A percentile compares a stretch with the other conserved stretches of the same genome.
These are phyloP conservation scores for Melanostigma gelatinosum DNA, from an alignment of 2,113 vertebrate species.

Conservation along the genomic window DNA sequence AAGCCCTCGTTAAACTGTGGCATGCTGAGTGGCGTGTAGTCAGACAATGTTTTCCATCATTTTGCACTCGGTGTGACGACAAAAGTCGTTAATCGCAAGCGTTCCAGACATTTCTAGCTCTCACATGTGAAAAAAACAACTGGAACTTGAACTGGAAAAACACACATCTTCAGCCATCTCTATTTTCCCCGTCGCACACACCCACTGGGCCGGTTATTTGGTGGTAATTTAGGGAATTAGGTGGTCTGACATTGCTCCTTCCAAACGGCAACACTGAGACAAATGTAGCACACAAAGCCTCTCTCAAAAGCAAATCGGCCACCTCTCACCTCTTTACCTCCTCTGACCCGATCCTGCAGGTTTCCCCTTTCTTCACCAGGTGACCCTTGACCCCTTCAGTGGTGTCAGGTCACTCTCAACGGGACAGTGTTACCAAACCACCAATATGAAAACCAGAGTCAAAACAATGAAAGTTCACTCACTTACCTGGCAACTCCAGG, in stretches of 20 bases:
- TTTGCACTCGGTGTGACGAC: slow-evolving; percentile 18
- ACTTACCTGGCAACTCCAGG: slow-evolving; percentile 5
- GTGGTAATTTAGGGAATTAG: slow-evolving; percentile 43
- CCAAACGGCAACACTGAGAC: slow-evolving; percentile 18
- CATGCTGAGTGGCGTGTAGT: slow-evolving; percentile 9
- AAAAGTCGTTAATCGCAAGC: slow-evolving; percentile 23
- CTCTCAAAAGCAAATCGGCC: neutral
- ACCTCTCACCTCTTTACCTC: slow-evolving; percentile 20
- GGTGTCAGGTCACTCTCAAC: slow-evolving; percentile 34
- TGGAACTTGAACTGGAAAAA: slow-evolving; percentile 24
- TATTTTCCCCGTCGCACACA: slow-evolving; percentile 2
- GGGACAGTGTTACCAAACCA: slow-evolving; percentile 12
- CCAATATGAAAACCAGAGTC: slow-evolving; percentile 7
- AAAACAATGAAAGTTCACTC: slow-evolving; percentile 21
- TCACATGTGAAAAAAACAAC: slow-evolving; percentile 23
- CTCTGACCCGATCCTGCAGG: slow-evolving; percentile 22
- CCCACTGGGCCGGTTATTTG: neutral
- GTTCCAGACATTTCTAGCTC: slow-evolving; percentile 45
- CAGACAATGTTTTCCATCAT: slow-evolving; percentile 28
- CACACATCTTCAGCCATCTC: neutral
- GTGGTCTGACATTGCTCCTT: slow-evolving; percentile 35
- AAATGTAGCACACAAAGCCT: slow-evolving; percentile 24
- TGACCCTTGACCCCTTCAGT: slow-evolving; percentile 26
- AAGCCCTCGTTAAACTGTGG: slow-evolving; percentile 20
- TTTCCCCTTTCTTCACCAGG: slow-evolving; percentile 27